Evolutionary conservation across 2,888 invertebrate species (phyloP).

Genomic region (Nemapogon koenigi): DNA sequence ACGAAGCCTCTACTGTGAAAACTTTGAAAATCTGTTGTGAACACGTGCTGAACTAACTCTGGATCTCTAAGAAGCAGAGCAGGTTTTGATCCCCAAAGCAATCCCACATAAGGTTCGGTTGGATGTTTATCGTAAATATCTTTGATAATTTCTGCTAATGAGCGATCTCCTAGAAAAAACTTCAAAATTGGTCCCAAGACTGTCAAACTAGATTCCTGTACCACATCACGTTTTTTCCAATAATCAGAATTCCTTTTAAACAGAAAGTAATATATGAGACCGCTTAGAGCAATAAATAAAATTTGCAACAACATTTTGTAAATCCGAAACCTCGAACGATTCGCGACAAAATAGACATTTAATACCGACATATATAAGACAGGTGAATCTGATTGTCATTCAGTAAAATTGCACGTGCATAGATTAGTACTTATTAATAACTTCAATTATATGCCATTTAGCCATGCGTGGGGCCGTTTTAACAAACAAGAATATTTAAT

Average conservation of each 20-base stretch:
- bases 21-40: slow-evolving; percentile 32
- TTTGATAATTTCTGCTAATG: slow-evolving; percentile 31
- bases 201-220: slow-evolving; percentile 22
- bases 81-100: slow-evolving; percentile 25
- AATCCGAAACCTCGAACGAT: too few relatives aligned
- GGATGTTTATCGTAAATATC: slow-evolving; percentile 29
- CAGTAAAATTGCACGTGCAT: too few relatives aligned
- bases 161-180: slow-evolving; percentile 27
- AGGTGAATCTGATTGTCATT: too few relatives aligned
- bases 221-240: slow-evolving; percentile 32
- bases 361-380: too few relatives aligned
- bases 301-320: slow-evolving; percentile 3
- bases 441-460: too few relatives aligned
- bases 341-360: too few relatives aligned
- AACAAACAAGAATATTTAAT: too few relatives aligned
- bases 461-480: too few relatives aligned
- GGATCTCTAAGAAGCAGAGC: slow-evolving; percentile 29
- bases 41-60: slow-evolving; percentile 33
- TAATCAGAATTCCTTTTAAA: slow-evolving; percentile 18
- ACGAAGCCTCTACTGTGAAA: slow-evolving; percentile 33
- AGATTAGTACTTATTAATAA: too few relatives aligned
- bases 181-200: slow-evolving; percentile 20
- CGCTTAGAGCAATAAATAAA: neutral
- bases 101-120: slow-evolving; percentile 26
- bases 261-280: slow-evolving; percentile 4